These are phyloP conservation scores for Cylas formicarius DNA, from an alignment of 1,140 invertebrate genomes.

Conservation along the genomic window DNA sequence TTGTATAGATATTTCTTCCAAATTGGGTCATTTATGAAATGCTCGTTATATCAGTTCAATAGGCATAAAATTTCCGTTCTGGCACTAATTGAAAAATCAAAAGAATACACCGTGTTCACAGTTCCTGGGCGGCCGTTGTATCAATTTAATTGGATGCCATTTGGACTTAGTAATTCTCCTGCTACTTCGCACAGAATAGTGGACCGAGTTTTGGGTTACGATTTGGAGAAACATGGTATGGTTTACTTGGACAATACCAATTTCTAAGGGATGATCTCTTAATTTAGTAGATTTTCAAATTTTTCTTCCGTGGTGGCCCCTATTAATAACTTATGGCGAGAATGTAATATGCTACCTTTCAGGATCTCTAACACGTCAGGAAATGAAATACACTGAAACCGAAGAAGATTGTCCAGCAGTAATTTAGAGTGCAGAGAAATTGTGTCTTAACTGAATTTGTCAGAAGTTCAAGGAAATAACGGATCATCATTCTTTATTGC, in stretches of 20 bases:
- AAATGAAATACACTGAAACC: constrained; percentile 43
- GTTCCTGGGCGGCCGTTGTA: constrained; percentile 30
- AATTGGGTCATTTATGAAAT: constrained; percentile 30
- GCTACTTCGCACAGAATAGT: constrained; percentile 38
- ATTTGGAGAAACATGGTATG: constrained; percentile 23
- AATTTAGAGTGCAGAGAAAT: constrained; percentile 42
- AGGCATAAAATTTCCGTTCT: constrained; percentile 35
- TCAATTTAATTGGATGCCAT: constrained; percentile 34
- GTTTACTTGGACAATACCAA: constrained; percentile 37
- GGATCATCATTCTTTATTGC: constrained; percentile 44
- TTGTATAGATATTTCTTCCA: constrained; percentile 35
- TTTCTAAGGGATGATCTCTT: constrained; percentile 25
- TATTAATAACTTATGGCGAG: constrained; percentile 29
- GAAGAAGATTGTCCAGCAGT: constrained; percentile 47
- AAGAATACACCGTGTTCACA: constrained; percentile 41
- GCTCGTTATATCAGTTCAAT: constrained; percentile 31
- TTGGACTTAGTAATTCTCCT: constrained; percentile 36
- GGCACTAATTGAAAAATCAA: constrained; percentile 37
- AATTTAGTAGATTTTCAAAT: constrained; percentile 2
- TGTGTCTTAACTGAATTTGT: constrained; percentile 40
- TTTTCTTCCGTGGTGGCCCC: constrained; percentile 11
- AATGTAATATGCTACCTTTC: constrained; percentile 16
- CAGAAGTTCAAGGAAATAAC: constrained; percentile 43
- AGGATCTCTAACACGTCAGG: constrained; percentile 25
- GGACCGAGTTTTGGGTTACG: constrained; percentile 28